A percentile compares a stretch with the other conserved stretches of the same genome.
Conservation (phyloP, 2,888 invertebrate genomes). For the Tryphoninae sp. region DNA sequence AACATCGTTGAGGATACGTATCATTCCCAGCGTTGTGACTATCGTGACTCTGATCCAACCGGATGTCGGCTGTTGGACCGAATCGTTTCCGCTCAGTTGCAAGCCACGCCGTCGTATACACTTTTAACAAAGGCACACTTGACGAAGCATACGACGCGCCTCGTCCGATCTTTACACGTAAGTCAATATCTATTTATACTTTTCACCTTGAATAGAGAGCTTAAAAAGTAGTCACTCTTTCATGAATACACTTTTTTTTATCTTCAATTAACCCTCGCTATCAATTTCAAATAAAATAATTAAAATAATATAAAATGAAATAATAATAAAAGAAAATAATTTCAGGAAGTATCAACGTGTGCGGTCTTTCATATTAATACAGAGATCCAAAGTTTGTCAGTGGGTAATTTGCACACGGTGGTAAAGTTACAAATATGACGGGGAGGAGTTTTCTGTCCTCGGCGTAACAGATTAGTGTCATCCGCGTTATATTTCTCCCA, state of each 20-base stretch:
- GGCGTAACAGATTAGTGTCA: slow-evolving; percentile 9
- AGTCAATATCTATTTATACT: background rate
- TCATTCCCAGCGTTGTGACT: slow-evolving; percentile 18
- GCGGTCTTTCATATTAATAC: slow-evolving; percentile 55
- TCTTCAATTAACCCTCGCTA: no score
- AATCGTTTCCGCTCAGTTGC: slow-evolving; percentile 72
- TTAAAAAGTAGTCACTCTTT: background rate
- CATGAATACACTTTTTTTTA: no score
- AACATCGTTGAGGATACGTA: slow-evolving; percentile 29
- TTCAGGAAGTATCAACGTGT: background rate
- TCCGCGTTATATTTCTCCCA: background rate
- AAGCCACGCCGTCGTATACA: slow-evolving; percentile 70
- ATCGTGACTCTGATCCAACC: slow-evolving; percentile 65
- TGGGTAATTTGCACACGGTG: background rate
- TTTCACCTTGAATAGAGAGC: background rate
- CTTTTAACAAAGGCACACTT: slow-evolving; percentile 72
- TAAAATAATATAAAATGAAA: no score
- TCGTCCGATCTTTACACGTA: slow-evolving; percentile 22
- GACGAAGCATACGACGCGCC: slow-evolving; percentile 68
- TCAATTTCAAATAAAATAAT: no score
- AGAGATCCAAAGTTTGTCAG: slow-evolving; percentile 73
- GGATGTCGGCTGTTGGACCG: slow-evolving; percentile 69
- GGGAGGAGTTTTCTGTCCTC: slow-evolving; percentile 28
- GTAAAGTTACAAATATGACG: slow-evolving; percentile 26
- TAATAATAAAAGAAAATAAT: no score